Conservation (phyloP, 2,113 vertebrate genomes). For the Heteronetta atricapilla region DNA sequence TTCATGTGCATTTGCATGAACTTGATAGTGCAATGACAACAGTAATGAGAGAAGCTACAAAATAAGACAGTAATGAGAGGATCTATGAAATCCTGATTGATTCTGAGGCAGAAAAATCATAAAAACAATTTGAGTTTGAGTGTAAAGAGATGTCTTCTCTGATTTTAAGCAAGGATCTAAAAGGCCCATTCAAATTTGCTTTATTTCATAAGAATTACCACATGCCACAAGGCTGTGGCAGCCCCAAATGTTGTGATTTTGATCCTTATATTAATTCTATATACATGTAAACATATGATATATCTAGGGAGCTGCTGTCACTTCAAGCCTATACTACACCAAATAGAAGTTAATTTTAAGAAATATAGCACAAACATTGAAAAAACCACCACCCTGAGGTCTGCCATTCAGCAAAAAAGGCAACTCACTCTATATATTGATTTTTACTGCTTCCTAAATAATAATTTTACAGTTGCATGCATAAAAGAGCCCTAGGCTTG, state of each 20-base stretch:
- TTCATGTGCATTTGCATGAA: not conserved
- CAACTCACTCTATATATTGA: not conserved
- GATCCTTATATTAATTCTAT: not conserved
- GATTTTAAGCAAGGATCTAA: not conserved
- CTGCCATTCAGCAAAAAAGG: not conserved
- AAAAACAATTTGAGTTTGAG: not conserved
- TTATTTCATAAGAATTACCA: not conserved
- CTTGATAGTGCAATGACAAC: not conserved
- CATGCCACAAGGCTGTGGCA: not conserved
- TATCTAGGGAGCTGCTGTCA: not conserved
- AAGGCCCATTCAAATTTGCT: not conserved
- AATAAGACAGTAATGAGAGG: not conserved
- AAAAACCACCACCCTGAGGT: not conserved
- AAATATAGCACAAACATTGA: not conserved
- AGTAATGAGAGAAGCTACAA: not conserved
- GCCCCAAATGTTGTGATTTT: not conserved
- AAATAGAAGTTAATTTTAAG: not conserved
- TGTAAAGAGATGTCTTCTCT: not conserved
- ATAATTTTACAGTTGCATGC: not conserved
- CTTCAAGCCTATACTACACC: not conserved
- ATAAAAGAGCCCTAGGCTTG: not conserved
- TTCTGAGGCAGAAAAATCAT: fast-evolving
- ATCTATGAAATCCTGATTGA: not conserved
- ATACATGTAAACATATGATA: fast-evolving
- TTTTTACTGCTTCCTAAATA: not conserved